phyloP scores from a whole-genome alignment of 2,888 invertebrate species.

The Adelognathus sp. region DNA sequence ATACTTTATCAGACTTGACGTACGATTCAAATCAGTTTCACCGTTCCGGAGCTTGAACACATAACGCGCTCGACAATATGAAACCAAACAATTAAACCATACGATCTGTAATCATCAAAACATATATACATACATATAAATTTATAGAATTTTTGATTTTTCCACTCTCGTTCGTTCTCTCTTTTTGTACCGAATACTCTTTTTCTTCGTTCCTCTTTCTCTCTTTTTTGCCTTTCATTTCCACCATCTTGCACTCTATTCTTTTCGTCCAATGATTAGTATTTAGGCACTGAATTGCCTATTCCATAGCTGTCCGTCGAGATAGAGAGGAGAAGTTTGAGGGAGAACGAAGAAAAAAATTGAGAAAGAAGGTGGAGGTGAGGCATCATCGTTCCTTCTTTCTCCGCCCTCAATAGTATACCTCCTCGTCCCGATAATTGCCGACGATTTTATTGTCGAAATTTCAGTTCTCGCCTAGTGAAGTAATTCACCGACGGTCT shows the following conservation, averaged over 20 bases:
- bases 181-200: slow-evolving; percentile 43
- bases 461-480: slow-evolving; percentile 50
- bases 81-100: too few relatives aligned
- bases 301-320: slow-evolving; percentile 45
- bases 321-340: slow-evolving; percentile 31
- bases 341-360: slow-evolving; percentile 14
- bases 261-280: slow-evolving; percentile 67
- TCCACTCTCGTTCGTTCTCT: slow-evolving; percentile 22
- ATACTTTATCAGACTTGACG: too few relatives aligned
- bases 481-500: too few relatives aligned
- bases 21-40: too few relatives aligned
- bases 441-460: slow-evolving; percentile 68
- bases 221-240: slow-evolving; percentile 56
- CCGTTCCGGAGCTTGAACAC: too few relatives aligned
- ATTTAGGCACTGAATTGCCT: slow-evolving; percentile 66
- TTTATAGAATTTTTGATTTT: too few relatives aligned
- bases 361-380: background rate
- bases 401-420: background rate
- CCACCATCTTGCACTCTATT: slow-evolving; percentile 54
- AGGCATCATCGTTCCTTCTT: slow-evolving; percentile 4
- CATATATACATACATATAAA: too few relatives aligned
- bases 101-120: too few relatives aligned
- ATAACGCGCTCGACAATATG: too few relatives aligned
- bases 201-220: slow-evolving; percentile 21
- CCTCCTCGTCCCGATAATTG: slow-evolving; percentile 58